phyloP scores from a whole-genome alignment of 2,113 vertebrate species.

The Heterochromis multidens region DNA sequence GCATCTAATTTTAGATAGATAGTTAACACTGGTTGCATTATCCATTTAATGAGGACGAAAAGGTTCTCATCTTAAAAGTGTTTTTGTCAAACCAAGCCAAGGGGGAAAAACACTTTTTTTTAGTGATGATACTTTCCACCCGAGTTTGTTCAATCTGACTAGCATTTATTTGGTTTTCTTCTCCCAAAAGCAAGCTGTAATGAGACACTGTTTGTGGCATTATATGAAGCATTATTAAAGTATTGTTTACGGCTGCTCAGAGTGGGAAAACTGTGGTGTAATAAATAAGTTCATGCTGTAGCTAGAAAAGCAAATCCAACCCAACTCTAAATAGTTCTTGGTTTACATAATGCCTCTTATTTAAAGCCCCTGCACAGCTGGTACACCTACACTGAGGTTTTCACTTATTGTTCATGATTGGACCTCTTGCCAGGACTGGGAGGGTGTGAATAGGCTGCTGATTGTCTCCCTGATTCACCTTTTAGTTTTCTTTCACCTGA shows the following conservation, averaged over 20 bases:
- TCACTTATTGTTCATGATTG: not conserved
- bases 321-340: not conserved
- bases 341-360: not conserved
- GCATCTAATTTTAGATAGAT: not conserved
- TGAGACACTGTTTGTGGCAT: not conserved
- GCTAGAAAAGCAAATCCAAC: not conserved
- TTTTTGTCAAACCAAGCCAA: not conserved
- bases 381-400: not conserved
- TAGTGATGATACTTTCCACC: not conserved
- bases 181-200: not conserved
- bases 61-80: not conserved
- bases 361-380: not conserved
- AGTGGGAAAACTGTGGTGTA: not conserved
- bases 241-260: not conserved
- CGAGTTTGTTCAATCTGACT: not conserved
- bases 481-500: not conserved
- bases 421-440: not conserved
- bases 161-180: not conserved
- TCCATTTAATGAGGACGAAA: not conserved
- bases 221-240: not conserved
- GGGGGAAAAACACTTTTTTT: accelerated
- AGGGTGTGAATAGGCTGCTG: not conserved
- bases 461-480: not conserved
- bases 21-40: not conserved
- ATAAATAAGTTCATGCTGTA: not conserved